Percentiles rank a stretch among this genome's conserved stretches.
These are phyloP conservation scores for Peromyscus nudipes DNA, from an alignment of 2,797 vertebrate genomes.

Conservation along the genomic window DNA sequence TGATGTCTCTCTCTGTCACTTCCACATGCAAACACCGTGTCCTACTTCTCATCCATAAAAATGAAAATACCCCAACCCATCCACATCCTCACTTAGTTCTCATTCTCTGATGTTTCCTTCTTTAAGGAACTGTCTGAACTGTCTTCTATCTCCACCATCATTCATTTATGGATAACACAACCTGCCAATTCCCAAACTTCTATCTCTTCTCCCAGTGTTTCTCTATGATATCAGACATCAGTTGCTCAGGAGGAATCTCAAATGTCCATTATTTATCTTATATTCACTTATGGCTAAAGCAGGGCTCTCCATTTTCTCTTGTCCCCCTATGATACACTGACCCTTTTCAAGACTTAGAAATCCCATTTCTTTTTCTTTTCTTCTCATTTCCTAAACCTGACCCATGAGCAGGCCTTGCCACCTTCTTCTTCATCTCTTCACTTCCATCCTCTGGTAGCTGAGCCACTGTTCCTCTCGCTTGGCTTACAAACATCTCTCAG, in stretches of 20 bases:
- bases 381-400: not conserved
- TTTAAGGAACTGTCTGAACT: not conserved
- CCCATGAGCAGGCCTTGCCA: not conserved
- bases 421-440: not conserved
- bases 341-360: not conserved
- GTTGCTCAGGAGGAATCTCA: not conserved
- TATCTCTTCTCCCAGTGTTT: not conserved
- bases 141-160: not conserved
- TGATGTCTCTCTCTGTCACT: not conserved
- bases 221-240: not conserved
- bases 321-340: not conserved
- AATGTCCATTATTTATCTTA: not conserved
- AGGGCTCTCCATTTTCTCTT: constrained; percentile 4
- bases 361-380: not conserved
- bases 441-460: not conserved
- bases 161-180: not conserved
- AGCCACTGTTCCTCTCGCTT: constrained; percentile 18
- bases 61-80: not conserved
- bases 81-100: not conserved
- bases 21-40: not conserved
- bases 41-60: not conserved
- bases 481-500: not conserved
- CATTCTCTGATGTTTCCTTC: not conserved
- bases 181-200: not conserved
- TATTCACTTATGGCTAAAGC: not conserved